phyloP scores from a whole-genome alignment of 2,888 invertebrate genomes.

The Oscheius sp. region DNA sequence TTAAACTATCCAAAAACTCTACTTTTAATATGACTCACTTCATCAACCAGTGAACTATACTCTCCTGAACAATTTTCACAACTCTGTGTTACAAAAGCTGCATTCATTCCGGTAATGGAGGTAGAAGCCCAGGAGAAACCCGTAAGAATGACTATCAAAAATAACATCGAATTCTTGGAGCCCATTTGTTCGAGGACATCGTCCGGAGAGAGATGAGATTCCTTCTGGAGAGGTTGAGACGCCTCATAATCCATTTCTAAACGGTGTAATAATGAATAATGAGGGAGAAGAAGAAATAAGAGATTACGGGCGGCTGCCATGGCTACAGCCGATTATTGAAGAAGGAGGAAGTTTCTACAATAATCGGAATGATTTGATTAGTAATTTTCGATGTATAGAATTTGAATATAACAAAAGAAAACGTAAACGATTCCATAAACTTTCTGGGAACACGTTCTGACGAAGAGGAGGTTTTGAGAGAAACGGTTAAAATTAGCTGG shows the following conservation, averaged over 20 bases:
- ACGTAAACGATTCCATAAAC: no score
- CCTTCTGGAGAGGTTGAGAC: conserved; percentile 5
- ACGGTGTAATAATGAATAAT: no score
- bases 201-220: conserved; percentile 12
- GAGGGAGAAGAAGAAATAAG: no score
- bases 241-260: no score
- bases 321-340: neutral
- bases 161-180: neutral
- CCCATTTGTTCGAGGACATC: conserved; percentile 15
- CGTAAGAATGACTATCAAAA: neutral
- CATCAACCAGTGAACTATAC: conserved; percentile 12
- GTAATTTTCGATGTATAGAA: neutral
- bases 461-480: no score
- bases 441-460: no score
- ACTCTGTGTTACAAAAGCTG: conserved; percentile 26
- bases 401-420: no score
- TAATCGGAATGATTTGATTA: no score
- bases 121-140: conserved; percentile 21
- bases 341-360: no score
- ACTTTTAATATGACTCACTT: neutral
- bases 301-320: conserved; percentile 3
- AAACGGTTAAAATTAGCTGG: neutral
- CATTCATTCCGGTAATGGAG: conserved; percentile 25
- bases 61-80: conserved; percentile 21
- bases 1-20: conserved; percentile 20